Percentiles rank a stretch among this genome's conserved stretches.
phyloP scores from a whole-genome alignment of 2,113 vertebrate species.

The Pelusios castaneus region DNA sequence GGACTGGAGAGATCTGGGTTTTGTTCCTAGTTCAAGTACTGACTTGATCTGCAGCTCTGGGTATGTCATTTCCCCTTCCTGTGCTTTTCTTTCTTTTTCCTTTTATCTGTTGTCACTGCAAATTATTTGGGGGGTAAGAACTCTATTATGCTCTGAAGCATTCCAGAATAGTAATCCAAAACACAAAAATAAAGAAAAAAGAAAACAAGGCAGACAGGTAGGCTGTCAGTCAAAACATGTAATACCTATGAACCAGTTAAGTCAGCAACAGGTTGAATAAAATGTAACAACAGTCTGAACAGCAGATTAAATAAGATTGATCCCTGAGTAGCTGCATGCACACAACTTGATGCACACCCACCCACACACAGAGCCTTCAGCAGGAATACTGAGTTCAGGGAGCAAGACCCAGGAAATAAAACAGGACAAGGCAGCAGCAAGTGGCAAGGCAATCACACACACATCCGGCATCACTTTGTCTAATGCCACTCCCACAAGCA shows the following conservation, averaged over 20 bases:
- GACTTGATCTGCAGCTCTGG: background rate
- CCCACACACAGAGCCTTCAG: background rate
- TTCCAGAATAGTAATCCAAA: background rate
- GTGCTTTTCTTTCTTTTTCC: background rate
- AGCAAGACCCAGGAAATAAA: background rate
- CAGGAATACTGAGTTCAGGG: background rate
- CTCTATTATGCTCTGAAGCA: background rate
- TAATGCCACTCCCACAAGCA: background rate
- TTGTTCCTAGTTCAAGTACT: constrained; percentile 30
- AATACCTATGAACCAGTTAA: too few species aligned
- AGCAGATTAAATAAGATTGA: too few species aligned
- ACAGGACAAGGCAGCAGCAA: background rate
- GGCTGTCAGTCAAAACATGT: too few species aligned
- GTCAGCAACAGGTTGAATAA: too few species aligned
- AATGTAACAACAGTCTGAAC: background rate
- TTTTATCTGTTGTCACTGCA: background rate
- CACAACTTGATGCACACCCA: background rate
- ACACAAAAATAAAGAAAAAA: background rate
- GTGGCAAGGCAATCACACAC: background rate
- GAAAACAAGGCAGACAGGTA: background rate
- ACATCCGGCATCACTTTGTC: background rate
- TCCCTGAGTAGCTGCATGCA: background rate
- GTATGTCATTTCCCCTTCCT: background rate
- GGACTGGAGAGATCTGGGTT: background rate
- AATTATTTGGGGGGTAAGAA: background rate